Base-by-base conservation (phyloP, 2,113 vertebrate species). In the Sinocyclocheilus anophthalmus region DNA sequence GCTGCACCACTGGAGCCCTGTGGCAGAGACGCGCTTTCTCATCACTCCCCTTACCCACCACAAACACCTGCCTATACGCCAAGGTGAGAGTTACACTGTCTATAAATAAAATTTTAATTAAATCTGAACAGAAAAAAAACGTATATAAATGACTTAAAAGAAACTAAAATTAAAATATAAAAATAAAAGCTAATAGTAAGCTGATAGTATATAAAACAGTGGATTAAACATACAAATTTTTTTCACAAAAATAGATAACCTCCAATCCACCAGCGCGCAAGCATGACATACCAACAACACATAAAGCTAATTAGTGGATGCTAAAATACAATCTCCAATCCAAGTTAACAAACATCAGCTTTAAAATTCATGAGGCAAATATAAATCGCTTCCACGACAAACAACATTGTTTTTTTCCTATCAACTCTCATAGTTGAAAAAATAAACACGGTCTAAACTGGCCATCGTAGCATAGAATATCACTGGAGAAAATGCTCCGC, bases 21-120 rank as follows among this genome's bases (percentile, higher is more conserved):
- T 99, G 75, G 98, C 97, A 0, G 98, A 99, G 94, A 97, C 96
- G 65, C 96, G 92, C 88, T 99, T 99, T 93, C 96, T 99, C 0
- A 92, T 99, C 0, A 94, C 96, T 0, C 98, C 98, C 1, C 92
- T 97, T 89, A 95, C 96, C n/a, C 97, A 96, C 91, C 95, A 93
- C 37, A 98, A 96, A 90, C 96, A 94, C 88, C 97, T 97, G 84
- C 96, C 97, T 79, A 97, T 99, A 92, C 95, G 94, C 48, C 95
- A 95, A 91, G 97, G 97, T 99, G 91, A 96, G 97, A 45, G n/a
- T 59, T 26, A 13, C 70, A 45, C 20, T n/a, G 39, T 1, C 11
- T 10, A 9, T 18, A 55, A 55, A 55, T 55, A 18, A 18, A 16
- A 55, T 18, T 18, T 6, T 2, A 18, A 18, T 55, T 5, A 18